Evolutionary conservation across 2,797 vertebrate species (phyloP).

Genomic region (Phataginus tricuspis): DNA sequence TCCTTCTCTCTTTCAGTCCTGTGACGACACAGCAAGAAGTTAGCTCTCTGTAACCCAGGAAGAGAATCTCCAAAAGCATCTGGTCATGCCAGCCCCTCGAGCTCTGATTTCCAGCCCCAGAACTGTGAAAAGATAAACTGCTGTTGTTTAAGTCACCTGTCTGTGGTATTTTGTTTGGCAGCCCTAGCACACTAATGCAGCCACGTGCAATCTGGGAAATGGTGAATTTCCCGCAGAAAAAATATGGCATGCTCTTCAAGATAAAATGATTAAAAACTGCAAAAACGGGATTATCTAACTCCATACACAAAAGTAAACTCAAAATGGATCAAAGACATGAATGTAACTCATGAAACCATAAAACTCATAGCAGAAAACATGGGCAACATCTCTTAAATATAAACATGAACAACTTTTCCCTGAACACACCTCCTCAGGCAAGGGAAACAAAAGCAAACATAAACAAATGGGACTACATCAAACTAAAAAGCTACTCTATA

Average conservation of each 20-base stretch:
- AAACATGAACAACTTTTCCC: too few relatives aligned
- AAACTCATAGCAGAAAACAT: too few relatives aligned
- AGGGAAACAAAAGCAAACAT: too few relatives aligned
- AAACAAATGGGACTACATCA: too few relatives aligned
- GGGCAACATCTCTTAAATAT: too few relatives aligned
- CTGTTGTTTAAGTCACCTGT: not conserved
- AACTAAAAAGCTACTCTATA: too few relatives aligned
- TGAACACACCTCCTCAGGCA: too few relatives aligned
- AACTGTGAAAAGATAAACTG: not conserved
- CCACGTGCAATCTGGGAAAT: accelerated
- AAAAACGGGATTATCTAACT: too few relatives aligned
- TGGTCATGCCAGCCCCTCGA: not conserved
- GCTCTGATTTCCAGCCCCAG: not conserved
- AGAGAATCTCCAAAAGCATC: not conserved
- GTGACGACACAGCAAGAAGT: not conserved
- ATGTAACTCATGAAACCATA: too few relatives aligned
- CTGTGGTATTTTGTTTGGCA: not conserved
- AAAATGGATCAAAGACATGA: too few relatives aligned
- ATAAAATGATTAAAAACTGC: not conserved
- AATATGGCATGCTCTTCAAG: not conserved
- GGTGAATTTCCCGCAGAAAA: not conserved
- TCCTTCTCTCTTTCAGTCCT: not conserved
- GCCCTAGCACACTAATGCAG: not conserved
- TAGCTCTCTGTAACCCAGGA: not conserved
- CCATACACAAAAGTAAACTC: too few relatives aligned